phyloP scores from a whole-genome alignment of 2,113 vertebrate species.

The Actinemys pallida region DNA sequence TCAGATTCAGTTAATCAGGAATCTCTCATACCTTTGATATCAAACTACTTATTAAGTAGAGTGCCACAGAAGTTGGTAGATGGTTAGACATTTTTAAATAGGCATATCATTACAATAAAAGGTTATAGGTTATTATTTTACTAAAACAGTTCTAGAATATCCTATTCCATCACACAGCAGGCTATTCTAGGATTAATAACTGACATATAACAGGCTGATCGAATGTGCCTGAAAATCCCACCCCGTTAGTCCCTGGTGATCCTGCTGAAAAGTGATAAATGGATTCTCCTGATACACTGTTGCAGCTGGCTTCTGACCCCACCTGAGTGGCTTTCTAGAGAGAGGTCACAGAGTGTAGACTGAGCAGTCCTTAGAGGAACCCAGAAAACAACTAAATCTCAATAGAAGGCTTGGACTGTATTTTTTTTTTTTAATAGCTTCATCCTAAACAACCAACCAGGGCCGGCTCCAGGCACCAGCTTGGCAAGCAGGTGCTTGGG shows the following conservation, averaged over 20 bases:
- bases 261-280: background rate
- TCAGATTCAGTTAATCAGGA: background rate
- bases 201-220: background rate
- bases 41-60: background rate
- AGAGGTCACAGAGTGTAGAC: background rate
- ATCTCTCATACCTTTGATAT: background rate
- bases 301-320: background rate
- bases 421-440: background rate
- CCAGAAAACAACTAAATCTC: background rate
- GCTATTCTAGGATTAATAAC: background rate
- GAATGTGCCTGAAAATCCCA: background rate
- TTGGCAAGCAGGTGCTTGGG: too few species aligned
- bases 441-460: background rate
- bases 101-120: background rate
- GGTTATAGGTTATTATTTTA: background rate
- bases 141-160: background rate
- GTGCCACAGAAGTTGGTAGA: background rate
- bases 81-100: conserved; percentile 5
- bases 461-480: too few species aligned
- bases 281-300: background rate
- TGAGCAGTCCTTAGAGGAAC: conserved; percentile 3
- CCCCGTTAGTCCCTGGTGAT: background rate
- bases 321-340: background rate
- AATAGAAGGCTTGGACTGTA: background rate
- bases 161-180: background rate